These are phyloP conservation scores for Cynopterus brachyotis DNA, from an alignment of 2,113 vertebrate species.

Conservation along the genomic window DNA sequence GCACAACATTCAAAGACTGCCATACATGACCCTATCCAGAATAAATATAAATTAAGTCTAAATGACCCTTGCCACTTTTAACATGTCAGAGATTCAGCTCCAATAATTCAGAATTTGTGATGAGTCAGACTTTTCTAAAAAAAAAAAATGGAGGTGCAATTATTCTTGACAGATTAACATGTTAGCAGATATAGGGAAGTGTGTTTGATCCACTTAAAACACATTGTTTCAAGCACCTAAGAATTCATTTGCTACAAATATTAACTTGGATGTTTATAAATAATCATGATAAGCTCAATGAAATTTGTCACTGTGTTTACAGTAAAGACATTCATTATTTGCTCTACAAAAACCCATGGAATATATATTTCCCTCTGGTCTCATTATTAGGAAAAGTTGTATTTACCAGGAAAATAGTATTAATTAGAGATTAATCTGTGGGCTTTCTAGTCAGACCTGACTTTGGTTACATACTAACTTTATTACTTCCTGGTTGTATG, in stretches of 20 bases:
- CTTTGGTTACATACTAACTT: not conserved
- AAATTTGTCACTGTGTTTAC: slow-evolving; percentile 35
- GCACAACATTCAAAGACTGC: slow-evolving; percentile 34
- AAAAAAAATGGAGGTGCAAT: not conserved
- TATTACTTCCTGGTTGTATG: not conserved
- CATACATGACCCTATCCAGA: not conserved
- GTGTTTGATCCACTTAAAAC: slow-evolving; percentile 38
- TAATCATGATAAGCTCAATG: slow-evolving; percentile 20
- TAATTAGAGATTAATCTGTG: slow-evolving; percentile 18
- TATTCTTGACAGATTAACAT: slow-evolving; percentile 53
- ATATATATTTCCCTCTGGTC: not conserved
- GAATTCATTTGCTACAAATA: slow-evolving; percentile 40
- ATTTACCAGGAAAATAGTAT: not conserved
- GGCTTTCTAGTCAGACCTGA: not conserved
- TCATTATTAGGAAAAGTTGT: not conserved
- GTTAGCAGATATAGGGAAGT: not conserved
- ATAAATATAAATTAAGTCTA: slow-evolving; percentile 55
- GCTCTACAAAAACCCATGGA: not conserved
- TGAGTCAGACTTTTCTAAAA: slow-evolving; percentile 3
- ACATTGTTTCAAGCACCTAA: slow-evolving; percentile 35
- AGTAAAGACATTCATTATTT: slow-evolving; percentile 55
- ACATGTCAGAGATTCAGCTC: not conserved
- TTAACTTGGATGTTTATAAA: slow-evolving; percentile 46
- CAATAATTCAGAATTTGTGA: slow-evolving; percentile 46
- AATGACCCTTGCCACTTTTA: slow-evolving; percentile 37